Percentiles rank a stretch among this genome's conserved stretches.
Conservation (phyloP, 2,888 invertebrate species). For the Volucella zonaria region DNA sequence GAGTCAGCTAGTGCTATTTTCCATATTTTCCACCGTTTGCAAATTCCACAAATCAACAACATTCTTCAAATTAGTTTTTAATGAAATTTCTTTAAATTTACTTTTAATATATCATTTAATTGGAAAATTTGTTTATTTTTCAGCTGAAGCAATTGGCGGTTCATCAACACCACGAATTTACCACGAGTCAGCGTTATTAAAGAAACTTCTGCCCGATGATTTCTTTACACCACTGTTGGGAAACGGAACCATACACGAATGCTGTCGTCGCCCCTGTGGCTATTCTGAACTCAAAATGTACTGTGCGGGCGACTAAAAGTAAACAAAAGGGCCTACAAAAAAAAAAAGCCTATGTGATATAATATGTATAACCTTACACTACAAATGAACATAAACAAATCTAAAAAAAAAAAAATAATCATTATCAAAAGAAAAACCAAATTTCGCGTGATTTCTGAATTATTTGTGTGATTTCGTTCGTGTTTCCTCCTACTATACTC, state of each 20-base stretch:
- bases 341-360: conserved; percentile 64
- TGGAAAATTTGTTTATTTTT: conserved; percentile 15
- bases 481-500: conserved; percentile 6
- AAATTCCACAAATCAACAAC: too few species aligned
- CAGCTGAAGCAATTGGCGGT: conserved; percentile 76
- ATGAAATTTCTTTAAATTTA: too few species aligned
- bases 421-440: conserved; percentile 3
- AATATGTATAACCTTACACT: conserved; percentile 46
- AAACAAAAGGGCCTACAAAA: conserved; percentile 10
- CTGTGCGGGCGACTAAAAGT: conserved; percentile 76
- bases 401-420: neutral
- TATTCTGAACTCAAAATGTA: conserved; percentile 78
- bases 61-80: too few species aligned
- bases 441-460: conserved; percentile 10
- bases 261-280: conserved; percentile 79
- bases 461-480: conserved; percentile 34
- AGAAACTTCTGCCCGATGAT: conserved; percentile 77
- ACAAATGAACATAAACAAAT: conserved; percentile 15
- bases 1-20: too few species aligned
- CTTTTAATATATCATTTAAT: neutral
- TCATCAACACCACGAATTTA: conserved; percentile 49
- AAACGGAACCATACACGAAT: conserved; percentile 79
- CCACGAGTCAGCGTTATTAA: conserved; percentile 69
- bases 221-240: conserved; percentile 75
- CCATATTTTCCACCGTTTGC: too few species aligned